Evolutionary conservation across 2,113 vertebrate species (phyloP).

Genomic region (Cavia aperea): DNA sequence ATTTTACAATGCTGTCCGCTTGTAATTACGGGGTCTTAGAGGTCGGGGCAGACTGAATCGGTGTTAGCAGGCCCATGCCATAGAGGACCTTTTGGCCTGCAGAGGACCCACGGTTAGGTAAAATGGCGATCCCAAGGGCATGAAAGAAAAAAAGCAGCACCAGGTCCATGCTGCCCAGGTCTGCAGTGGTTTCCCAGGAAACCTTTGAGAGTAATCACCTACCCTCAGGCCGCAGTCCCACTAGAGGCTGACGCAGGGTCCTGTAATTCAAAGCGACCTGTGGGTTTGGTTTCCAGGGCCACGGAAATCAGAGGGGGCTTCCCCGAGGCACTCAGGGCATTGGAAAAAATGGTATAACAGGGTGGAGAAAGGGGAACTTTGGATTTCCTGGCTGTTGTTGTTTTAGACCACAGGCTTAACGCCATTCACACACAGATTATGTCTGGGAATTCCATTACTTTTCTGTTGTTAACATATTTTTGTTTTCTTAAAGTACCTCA

Average conservation of each 20-base stretch:
- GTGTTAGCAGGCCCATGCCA: neutral
- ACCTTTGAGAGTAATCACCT: slow-evolving; percentile 1
- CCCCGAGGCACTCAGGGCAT: neutral
- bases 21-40: neutral
- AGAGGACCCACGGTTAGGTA: neutral
- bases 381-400: slow-evolving; percentile 78
- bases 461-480: slow-evolving; percentile 53
- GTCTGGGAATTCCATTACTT: slow-evolving; percentile 67
- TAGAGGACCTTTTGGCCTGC: neutral
- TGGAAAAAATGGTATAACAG: slow-evolving; percentile 70
- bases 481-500: slow-evolving; percentile 56
- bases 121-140: neutral
- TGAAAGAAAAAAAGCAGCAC: neutral
- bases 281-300: slow-evolving; percentile 36
- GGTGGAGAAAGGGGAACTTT: slow-evolving; percentile 72
- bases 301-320: slow-evolving; percentile 56
- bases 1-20: slow-evolving; percentile 3
- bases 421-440: slow-evolving; percentile 62
- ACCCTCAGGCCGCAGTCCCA: slow-evolving; percentile 26
- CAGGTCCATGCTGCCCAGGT: neutral
- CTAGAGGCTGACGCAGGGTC: neutral
- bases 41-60: neutral
- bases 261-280: neutral
- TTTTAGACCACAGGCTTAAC: slow-evolving; percentile 65
- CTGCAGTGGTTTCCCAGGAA: neutral